A percentile compares a stretch with the other conserved stretches of the same genome.
phyloP scores from a whole-genome alignment of 2,797 vertebrate species.

The Coreius guichenoti region DNA sequence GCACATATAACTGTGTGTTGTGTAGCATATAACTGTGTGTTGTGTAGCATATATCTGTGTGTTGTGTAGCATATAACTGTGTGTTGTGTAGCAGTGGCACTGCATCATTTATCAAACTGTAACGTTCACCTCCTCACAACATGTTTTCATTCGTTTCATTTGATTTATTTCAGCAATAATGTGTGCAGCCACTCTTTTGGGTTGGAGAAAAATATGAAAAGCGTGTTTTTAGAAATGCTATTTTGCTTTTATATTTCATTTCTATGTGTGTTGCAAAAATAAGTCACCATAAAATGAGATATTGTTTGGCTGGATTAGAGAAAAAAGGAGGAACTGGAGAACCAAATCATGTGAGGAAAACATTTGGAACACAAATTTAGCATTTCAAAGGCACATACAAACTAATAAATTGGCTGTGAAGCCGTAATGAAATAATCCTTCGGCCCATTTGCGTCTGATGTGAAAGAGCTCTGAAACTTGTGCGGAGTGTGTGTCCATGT shows the following conservation, averaged over 20 bases:
- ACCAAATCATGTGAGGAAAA: constrained; percentile 15
- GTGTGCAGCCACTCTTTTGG: neutral
- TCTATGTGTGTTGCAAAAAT: constrained; percentile 1
- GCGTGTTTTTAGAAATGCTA: neutral
- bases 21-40: too few species aligned
- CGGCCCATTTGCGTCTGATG: constrained; percentile 38
- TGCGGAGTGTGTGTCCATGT: neutral
- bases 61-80: neutral
- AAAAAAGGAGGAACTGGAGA: constrained; percentile 10
- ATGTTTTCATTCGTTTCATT: neutral
- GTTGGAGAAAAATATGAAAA: neutral
- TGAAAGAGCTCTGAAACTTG: neutral
- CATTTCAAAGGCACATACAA: constrained; percentile 50
- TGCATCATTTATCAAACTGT: too few species aligned
- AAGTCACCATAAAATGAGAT: constrained; percentile 58
- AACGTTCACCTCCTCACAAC: constrained; percentile 2
- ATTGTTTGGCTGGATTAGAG: constrained; percentile 38
- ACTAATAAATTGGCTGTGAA: constrained; percentile 28
- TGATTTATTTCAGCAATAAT: neutral
- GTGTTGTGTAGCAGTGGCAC: too few species aligned
- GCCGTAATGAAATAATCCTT: constrained; percentile 44
- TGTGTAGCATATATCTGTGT: too few species aligned
- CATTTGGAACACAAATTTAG: constrained; percentile 6
- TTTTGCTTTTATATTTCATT: neutral
- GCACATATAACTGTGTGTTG: too few species aligned